Percentiles rank a stretch among this genome's conserved stretches.
Conservation (phyloP, 2,113 vertebrate species). For the Equus przewalskii region DNA sequence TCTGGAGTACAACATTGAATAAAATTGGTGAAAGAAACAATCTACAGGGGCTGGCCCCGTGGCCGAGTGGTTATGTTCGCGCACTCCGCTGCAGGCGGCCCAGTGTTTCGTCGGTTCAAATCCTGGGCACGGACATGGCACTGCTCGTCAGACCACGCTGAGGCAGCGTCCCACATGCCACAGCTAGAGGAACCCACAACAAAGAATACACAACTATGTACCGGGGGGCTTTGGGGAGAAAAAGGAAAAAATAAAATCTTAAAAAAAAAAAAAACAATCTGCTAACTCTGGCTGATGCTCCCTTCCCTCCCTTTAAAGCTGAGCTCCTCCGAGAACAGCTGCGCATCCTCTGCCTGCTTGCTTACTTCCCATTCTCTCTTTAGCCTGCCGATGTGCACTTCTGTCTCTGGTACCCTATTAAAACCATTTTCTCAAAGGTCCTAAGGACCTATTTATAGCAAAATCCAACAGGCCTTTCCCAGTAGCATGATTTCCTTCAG, state of each 20-base stretch:
- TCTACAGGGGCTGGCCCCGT: background rate
- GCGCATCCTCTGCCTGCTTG: background rate
- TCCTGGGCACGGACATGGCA: no score
- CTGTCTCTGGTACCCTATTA: background rate
- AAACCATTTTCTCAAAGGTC: background rate
- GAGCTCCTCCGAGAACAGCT: background rate
- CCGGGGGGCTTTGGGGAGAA: no score
- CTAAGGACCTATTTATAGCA: background rate
- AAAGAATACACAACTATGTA: no score
- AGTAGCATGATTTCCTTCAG: background rate
- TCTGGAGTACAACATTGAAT: background rate
- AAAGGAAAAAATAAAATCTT: no score
- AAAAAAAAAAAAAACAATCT: background rate
- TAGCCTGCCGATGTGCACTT: background rate
- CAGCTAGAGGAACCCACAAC: no score
- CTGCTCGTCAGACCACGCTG: no score
- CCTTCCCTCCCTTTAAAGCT: background rate
- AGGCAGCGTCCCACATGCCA: no score
- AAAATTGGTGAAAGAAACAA: background rate
- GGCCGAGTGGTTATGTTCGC: no score
- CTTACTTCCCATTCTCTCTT: slow-evolving; percentile 9
- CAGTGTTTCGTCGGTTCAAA: no score
- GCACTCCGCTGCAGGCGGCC: no score
- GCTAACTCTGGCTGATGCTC: background rate
- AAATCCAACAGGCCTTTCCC: background rate